phyloP scores from a whole-genome alignment of 2,797 vertebrate genomes.

The Hoplostethus mediterraneus region DNA sequence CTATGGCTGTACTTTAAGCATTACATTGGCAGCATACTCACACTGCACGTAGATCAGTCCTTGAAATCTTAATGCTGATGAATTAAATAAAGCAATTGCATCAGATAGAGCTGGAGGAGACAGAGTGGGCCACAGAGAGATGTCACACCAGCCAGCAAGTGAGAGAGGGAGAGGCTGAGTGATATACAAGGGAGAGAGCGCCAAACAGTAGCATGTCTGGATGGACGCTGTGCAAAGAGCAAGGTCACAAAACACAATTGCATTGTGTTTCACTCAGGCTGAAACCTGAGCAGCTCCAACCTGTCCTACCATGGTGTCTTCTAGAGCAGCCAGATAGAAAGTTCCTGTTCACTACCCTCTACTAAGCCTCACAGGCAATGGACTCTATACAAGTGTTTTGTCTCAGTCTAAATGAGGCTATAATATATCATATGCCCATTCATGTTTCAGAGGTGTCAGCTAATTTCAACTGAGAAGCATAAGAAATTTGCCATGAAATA shows the following conservation, averaged over 20 bases:
- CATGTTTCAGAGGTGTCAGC: constrained; percentile 3
- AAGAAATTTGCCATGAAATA: background rate
- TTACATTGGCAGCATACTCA: constrained; percentile 1
- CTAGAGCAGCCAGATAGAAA: constrained; percentile 27
- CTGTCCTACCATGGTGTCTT: constrained; percentile 41
- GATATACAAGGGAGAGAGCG: background rate
- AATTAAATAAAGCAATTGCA: constrained; percentile 56
- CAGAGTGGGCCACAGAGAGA: constrained; percentile 31
- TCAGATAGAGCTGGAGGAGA: constrained; percentile 40
- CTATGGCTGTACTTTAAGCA: background rate
- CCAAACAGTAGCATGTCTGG: constrained; percentile 2
- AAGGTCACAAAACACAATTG: constrained; percentile 72
- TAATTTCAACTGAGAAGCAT: constrained; percentile 10
- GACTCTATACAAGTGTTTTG: constrained; percentile 8
- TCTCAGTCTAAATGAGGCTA: constrained; percentile 17
- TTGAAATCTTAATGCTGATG: constrained; percentile 42
- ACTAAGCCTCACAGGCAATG: constrained; percentile 48
- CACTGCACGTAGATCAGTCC: constrained; percentile 15
- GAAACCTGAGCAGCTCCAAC: constrained; percentile 73
- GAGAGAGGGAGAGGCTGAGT: constrained; percentile 1
- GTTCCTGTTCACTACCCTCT: constrained; percentile 55
- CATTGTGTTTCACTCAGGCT: constrained; percentile 77
- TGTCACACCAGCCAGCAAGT: constrained; percentile 28
- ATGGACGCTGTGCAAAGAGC: constrained; percentile 58
- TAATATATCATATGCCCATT: constrained; percentile 29